Conservation (phyloP, 1,140 invertebrate species). For the Ephestia elutella region DNA sequence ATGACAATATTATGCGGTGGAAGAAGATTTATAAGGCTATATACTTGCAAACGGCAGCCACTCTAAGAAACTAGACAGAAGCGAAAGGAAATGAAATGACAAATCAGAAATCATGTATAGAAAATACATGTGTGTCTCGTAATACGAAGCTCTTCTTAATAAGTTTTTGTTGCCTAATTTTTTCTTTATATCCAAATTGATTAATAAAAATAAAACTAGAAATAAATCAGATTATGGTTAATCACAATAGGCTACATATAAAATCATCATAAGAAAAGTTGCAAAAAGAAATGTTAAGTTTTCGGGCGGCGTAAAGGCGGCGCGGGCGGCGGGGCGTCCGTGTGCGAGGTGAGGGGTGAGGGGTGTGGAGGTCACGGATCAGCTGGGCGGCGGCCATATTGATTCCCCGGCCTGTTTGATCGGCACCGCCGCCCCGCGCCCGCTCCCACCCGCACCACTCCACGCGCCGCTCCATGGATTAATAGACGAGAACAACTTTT, state of each 20-base stretch:
- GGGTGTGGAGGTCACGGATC: constrained; percentile 68
- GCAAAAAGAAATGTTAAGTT: constrained; percentile 48
- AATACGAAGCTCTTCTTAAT: too few species aligned
- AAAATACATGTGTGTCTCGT: too few species aligned
- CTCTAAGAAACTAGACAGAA: background rate
- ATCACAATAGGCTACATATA: constrained; percentile 23
- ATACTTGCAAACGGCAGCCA: background rate
- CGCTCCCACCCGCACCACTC: constrained; percentile 14
- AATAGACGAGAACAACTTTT: constrained; percentile 71
- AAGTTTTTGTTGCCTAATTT: too few species aligned
- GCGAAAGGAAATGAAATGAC: background rate
- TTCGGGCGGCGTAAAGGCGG: constrained; percentile 32
- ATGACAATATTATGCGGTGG: background rate
- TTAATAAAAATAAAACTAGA: too few species aligned
- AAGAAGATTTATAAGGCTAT: background rate
- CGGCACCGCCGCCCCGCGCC: constrained; percentile 49
- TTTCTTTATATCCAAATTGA: too few species aligned
- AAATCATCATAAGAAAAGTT: constrained; percentile 41
- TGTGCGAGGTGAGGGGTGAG: constrained; percentile 36
- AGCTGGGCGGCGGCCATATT: constrained; percentile 71
- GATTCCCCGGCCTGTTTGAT: constrained; percentile 71
- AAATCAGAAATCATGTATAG: too few species aligned
- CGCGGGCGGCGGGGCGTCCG: constrained; percentile 21
- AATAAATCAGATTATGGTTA: background rate
- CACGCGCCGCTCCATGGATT: constrained; percentile 45